Conservation (phyloP, 2,113 vertebrate genomes). For the Sula dactylatra region DNA sequence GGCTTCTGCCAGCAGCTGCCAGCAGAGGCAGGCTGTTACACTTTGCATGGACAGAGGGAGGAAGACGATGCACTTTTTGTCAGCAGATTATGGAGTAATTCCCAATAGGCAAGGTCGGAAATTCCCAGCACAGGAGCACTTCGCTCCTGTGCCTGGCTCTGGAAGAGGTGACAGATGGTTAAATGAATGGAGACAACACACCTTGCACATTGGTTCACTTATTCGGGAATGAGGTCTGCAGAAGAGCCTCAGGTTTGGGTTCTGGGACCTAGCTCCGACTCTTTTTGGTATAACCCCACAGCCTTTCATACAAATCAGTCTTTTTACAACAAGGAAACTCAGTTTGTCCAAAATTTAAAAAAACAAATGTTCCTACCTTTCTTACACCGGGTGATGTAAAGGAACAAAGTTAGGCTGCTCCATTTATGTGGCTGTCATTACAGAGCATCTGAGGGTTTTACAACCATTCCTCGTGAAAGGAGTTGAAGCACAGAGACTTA, state of each 20-base stretch:
- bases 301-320: background rate
- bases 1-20: background rate
- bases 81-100: background rate
- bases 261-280: background rate
- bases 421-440: background rate
- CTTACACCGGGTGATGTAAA: accelerated
- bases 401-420: background rate
- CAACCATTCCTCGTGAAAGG: background rate
- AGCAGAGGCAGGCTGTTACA: background rate
- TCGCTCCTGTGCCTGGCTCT: background rate
- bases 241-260: accelerated
- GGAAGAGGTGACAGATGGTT: background rate
- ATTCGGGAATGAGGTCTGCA: background rate
- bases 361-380: background rate
- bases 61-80: background rate
- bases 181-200: background rate
- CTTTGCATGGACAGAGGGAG: background rate
- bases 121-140: background rate
- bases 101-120: background rate
- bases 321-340: background rate
- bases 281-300: background rate
- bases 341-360: background rate
- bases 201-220: accelerated
- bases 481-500: background rate
- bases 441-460: background rate